Conservation (phyloP, 2,888 invertebrate species). For the Clivina fossor region DNA sequence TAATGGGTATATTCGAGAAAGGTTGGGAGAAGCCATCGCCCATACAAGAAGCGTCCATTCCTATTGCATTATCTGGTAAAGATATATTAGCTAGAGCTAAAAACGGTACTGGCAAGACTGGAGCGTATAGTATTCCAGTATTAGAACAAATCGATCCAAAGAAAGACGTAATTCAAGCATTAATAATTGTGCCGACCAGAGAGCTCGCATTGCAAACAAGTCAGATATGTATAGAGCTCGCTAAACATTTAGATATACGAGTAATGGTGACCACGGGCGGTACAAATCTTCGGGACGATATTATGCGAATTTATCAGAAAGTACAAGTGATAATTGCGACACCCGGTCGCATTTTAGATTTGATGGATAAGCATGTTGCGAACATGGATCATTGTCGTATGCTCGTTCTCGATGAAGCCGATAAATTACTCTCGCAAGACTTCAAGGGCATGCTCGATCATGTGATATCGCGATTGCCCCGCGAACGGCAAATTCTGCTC, state of each 20-base stretch:
- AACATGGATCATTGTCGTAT: conserved; percentile 96
- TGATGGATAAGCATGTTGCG: conserved; percentile 91
- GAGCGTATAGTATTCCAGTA: conserved; percentile 98
- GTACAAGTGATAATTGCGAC: conserved; percentile 99
- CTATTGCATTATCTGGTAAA: conserved; percentile 95
- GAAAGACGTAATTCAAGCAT: conserved; percentile 93
- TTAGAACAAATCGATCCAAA: conserved; percentile 91
- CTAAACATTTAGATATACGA: conserved; percentile 95
- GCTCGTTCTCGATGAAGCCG: conserved; percentile 98
- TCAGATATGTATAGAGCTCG: conserved; percentile 98
- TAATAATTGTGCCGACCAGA: conserved; percentile 97
- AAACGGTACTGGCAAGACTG: conserved; percentile 99
- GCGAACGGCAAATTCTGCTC: conserved; percentile 94
- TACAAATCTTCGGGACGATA: conserved; percentile 96
- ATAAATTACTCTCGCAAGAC: conserved; percentile 98
- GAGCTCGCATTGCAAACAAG: conserved; percentile 99
- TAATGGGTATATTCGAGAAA: conserved; percentile 99
- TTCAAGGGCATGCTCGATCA: conserved; percentile 98
- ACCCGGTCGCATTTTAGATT: conserved; percentile 97
- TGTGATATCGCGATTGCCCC: conserved; percentile 91
- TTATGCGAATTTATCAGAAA: conserved; percentile 98
- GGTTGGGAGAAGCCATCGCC: conserved; percentile 99
- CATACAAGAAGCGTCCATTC: conserved; percentile 99
- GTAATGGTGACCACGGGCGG: conserved; percentile 99
- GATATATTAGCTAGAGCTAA: conserved; percentile 98